phyloP scores from a whole-genome alignment of 2,888 invertebrate genomes.

The Drosophila paramelanica region DNA sequence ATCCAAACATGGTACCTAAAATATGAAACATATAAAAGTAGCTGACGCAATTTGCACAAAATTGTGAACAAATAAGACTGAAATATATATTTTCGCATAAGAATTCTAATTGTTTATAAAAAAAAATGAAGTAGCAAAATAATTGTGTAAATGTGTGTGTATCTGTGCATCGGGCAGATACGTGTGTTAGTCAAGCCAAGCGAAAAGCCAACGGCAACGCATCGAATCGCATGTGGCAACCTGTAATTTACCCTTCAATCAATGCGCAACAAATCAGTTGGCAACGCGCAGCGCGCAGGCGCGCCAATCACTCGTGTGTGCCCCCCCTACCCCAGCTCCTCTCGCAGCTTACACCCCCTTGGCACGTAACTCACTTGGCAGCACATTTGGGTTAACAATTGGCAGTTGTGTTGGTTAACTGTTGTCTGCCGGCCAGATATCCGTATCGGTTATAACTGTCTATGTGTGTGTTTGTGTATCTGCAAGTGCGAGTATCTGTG shows the following conservation, averaged over 20 bases:
- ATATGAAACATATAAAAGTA: constrained; percentile 10
- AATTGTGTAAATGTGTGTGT: constrained; percentile 2
- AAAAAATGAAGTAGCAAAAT: constrained; percentile 42
- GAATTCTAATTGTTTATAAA: constrained; percentile 51
- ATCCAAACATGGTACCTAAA: constrained; percentile 43
- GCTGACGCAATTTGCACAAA: constrained; percentile 69
- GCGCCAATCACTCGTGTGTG: constrained; percentile 52
- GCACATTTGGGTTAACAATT: constrained; percentile 80
- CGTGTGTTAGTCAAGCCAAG: constrained; percentile 43
- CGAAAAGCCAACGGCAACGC: constrained; percentile 59
- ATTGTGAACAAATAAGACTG: constrained; percentile 43
- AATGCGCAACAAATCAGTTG: constrained; percentile 79
- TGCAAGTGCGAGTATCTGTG: constrained; percentile 12
- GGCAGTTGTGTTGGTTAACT: constrained; percentile 70
- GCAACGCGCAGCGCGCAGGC: constrained; percentile 74
- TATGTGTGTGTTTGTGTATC: constrained; percentile 13
- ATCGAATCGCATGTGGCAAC: constrained; percentile 78
- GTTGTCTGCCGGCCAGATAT: constrained; percentile 67
- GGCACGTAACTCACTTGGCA: constrained; percentile 72
- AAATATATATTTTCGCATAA: constrained; percentile 25
- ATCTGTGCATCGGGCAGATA: constrained; percentile 43
- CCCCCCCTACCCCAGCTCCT: background rate
- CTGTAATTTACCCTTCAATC: constrained; percentile 81
- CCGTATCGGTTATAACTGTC: constrained; percentile 43
- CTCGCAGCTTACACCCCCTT: constrained; percentile 7